These are phyloP conservation scores for Chrysolina oricalcia DNA, from an alignment of 2,888 invertebrate species.

Conservation along the genomic window DNA sequence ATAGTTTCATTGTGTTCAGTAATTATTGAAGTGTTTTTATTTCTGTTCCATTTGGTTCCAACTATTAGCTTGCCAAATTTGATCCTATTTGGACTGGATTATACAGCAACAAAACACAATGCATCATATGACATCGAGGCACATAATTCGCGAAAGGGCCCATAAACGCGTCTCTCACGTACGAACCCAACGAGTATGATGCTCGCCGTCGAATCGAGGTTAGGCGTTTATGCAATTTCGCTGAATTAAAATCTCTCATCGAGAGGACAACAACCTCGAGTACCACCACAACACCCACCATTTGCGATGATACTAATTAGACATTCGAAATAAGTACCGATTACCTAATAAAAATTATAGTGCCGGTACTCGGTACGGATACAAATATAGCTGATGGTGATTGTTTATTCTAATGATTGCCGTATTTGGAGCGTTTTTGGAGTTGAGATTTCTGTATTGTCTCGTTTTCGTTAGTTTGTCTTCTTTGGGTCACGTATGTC, in stretches of 20 bases:
- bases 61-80: too few relatives aligned
- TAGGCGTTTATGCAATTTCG: constrained; percentile 39
- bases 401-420: constrained; percentile 25
- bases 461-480: background rate
- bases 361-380: constrained; percentile 28
- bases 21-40: too few relatives aligned
- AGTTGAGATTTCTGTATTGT: background rate
- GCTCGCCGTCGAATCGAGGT: constrained; percentile 29
- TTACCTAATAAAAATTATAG: constrained; percentile 48
- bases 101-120: too few relatives aligned
- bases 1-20: too few relatives aligned
- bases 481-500: background rate
- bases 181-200: background rate
- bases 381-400: constrained; percentile 28
- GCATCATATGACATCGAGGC: background rate
- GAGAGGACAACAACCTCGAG: constrained; percentile 40
- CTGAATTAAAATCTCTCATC: constrained; percentile 40
- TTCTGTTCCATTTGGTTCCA: too few relatives aligned
- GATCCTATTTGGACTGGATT: too few relatives aligned
- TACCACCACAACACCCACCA: constrained; percentile 36
- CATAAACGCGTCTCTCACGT: constrained; percentile 5
- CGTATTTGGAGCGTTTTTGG: constrained; percentile 19
- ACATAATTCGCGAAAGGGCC: background rate
- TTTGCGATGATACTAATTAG: constrained; percentile 40
- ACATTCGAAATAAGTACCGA: constrained; percentile 43